Conservation (phyloP, 2,113 vertebrate species). For the Tylochromis polylepis region DNA sequence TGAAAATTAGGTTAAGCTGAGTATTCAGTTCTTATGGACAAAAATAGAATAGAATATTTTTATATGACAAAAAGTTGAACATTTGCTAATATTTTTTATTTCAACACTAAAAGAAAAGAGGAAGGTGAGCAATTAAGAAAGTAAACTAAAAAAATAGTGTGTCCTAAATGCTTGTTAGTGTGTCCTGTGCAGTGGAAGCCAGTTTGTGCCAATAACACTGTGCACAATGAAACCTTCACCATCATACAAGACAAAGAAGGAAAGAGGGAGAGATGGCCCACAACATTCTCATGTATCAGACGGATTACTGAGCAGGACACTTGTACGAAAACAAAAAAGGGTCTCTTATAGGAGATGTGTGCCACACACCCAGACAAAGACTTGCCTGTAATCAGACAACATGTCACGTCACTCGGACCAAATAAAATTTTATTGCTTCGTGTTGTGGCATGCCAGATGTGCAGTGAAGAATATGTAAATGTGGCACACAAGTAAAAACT, state of each 20-base stretch:
- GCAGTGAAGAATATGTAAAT: constrained; percentile 40
- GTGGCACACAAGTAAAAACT: not conserved
- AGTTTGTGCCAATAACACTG: constrained; percentile 21
- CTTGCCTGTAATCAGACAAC: constrained; percentile 26
- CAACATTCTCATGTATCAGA: constrained; percentile 22
- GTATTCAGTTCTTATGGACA: not conserved
- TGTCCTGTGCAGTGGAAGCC: constrained; percentile 26
- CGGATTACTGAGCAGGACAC: constrained; percentile 16
- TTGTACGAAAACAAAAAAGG: constrained; percentile 35
- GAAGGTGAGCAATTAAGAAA: not conserved
- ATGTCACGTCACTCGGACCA: constrained; percentile 30
- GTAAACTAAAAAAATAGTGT: not conserved
- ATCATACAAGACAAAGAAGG: constrained; percentile 19
- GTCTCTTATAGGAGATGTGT: constrained; percentile 34
- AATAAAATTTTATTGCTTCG: constrained; percentile 9
- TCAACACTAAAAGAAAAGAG: not conserved
- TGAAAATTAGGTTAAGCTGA: not conserved
- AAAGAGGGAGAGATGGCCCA: constrained; percentile 6
- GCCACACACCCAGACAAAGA: constrained; percentile 51
- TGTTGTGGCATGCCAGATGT: constrained; percentile 45
- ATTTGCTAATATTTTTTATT: not conserved
- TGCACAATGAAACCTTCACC: constrained; percentile 47
- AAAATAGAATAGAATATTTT: not conserved
- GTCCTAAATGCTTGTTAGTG: not conserved
- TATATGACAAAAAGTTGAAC: not conserved